Conservation (phyloP, 2,797 vertebrate species). For the Tadarida brasiliensis region DNA sequence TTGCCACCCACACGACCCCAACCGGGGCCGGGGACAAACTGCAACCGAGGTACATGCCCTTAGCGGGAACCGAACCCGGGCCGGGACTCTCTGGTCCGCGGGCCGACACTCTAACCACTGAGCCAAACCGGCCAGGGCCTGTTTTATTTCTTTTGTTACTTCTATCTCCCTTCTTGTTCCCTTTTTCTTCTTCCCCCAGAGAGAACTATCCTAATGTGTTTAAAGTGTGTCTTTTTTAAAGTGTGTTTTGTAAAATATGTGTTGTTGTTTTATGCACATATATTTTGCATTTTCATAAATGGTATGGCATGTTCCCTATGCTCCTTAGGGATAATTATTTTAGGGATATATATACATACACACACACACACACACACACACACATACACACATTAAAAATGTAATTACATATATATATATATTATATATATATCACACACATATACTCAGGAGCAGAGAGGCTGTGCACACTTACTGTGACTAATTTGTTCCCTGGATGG, state of each 20-base stretch:
- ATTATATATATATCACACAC: too few species aligned
- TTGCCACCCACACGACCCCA: too few species aligned
- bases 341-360: neutral
- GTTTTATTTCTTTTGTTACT: neutral
- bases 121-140: neutral
- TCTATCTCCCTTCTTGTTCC: neutral
- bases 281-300: slow-evolving; percentile 41
- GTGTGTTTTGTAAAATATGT: neutral
- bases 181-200: neutral
- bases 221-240: neutral
- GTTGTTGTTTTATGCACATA: neutral
- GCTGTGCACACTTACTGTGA: neutral
- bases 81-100: too few species aligned
- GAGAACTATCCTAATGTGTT: neutral
- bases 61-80: too few species aligned
- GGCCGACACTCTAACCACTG: too few species aligned
- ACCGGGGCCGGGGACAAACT: too few species aligned
- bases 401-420: neutral
- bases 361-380: too few species aligned
- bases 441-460: neutral
- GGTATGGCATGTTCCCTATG: neutral
- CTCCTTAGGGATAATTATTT: neutral
- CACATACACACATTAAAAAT: too few species aligned
- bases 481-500: neutral
- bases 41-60: too few species aligned